A percentile compares a stretch with the other conserved stretches of the same genome.
Evolutionary conservation across 64 coral and sea anemone species (phyloP).

Genomic region (Anthopleura sola): DNA sequence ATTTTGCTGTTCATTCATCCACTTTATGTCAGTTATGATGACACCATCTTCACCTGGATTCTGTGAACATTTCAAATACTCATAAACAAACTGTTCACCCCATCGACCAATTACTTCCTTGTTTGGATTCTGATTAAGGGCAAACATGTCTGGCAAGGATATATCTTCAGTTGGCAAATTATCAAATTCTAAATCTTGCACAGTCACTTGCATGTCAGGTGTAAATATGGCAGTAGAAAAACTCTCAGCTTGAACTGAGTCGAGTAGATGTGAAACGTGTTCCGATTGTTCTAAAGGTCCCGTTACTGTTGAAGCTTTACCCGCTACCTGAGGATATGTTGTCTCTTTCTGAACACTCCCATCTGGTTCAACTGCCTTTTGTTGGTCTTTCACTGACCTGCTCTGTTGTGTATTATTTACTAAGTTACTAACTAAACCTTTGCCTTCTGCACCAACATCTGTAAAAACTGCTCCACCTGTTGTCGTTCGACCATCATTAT

Average conservation of each 20-base stretch:
- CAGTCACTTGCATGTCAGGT: neutral
- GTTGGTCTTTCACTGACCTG: neutral
- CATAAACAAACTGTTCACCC: slow-evolving; percentile 55
- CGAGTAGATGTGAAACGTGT: neutral
- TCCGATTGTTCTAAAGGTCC: neutral
- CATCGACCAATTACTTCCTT: slow-evolving; percentile 49
- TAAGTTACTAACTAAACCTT: no score
- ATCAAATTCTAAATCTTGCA: slow-evolving; percentile 39
- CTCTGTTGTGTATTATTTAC: neutral
- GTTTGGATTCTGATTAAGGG: slow-evolving; percentile 18
- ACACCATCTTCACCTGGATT: neutral
- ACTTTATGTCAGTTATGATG: neutral
- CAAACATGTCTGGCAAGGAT: neutral
- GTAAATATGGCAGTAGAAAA: neutral
- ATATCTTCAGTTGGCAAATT: slow-evolving; percentile 13
- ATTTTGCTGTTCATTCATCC: slow-evolving; percentile 44
- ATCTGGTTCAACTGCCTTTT: neutral
- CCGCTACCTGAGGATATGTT: neutral
- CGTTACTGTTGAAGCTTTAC: neutral
- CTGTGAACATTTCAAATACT: slow-evolving; percentile 19
- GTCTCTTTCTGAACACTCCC: neutral
- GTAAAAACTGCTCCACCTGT: neutral
- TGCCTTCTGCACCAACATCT: neutral
- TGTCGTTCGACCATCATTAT: neutral
- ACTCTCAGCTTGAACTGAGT: neutral